Percentiles rank a stretch among this genome's conserved stretches.
These are phyloP conservation scores for Drosophila tsacasi DNA, from an alignment of 1,140 invertebrate genomes.

Conservation along the genomic window DNA sequence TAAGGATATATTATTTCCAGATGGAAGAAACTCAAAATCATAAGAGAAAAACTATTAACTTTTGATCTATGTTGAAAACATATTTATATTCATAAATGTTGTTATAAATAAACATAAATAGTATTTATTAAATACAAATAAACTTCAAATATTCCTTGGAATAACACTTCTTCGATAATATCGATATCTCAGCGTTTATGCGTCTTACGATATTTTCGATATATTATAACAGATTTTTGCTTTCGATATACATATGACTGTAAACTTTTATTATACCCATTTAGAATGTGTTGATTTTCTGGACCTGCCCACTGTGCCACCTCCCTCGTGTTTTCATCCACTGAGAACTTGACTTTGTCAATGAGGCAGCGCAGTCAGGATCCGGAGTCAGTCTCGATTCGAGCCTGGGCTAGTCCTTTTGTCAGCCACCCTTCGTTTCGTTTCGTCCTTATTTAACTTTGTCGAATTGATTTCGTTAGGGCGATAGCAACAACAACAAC, in stretches of 20 bases:
- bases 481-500: conserved; percentile 63
- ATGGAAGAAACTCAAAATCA: background rate
- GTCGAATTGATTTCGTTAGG: conserved; percentile 82
- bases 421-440: conserved; percentile 36
- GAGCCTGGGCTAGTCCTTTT: conserved; percentile 26
- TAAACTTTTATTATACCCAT: too few species aligned
- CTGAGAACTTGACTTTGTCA: conserved; percentile 71
- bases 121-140: background rate
- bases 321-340: background rate
- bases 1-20: background rate
- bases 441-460: conserved; percentile 76
- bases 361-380: conserved; percentile 29
- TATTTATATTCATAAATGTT: background rate
- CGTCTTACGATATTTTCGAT: background rate
- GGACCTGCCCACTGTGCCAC: conserved; percentile 47
- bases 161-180: background rate
- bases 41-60: too few species aligned
- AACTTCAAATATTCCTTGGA: background rate
- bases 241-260: background rate
- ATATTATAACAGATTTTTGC: background rate
- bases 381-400: conserved; percentile 17
- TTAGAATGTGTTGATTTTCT: background rate
- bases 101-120: background rate
- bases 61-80: background rate
- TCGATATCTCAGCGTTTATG: background rate